Conservation (phyloP, 2,797 vertebrate genomes). For the Pipistrellus pygmaeus region DNA sequence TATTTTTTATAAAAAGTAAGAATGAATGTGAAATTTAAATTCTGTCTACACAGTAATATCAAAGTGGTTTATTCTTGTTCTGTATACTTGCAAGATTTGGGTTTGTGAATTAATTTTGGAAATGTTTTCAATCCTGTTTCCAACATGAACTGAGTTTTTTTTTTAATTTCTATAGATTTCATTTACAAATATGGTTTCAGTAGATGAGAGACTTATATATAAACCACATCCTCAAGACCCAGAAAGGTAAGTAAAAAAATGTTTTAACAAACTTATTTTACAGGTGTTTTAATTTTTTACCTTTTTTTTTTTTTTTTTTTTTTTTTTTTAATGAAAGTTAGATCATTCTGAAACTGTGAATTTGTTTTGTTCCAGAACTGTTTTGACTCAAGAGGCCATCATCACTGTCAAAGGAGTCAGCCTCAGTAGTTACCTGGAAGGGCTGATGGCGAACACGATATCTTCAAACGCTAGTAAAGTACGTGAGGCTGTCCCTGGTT, state of each 20-base stretch:
- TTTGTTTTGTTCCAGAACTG: slow-evolving; percentile 89
- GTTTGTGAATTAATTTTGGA: slow-evolving; percentile 48
- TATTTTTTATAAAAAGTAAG: slow-evolving; percentile 5
- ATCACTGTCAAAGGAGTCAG: slow-evolving; percentile 98
- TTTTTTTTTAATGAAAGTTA: neutral
- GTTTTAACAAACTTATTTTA: neutral
- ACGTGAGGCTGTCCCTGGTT: slow-evolving; percentile 60
- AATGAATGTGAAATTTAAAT: neutral
- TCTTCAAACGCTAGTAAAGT: slow-evolving; percentile 98
- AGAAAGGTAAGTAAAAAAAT: slow-evolving; percentile 91
- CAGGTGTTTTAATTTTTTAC: neutral
- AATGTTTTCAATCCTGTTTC: slow-evolving; percentile 53
- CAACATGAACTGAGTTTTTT: neutral
- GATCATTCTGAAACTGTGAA: neutral
- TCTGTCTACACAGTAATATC: neutral
- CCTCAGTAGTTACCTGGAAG: slow-evolving; percentile 97
- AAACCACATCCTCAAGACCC: slow-evolving; percentile 96
- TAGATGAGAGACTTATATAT: slow-evolving; percentile 96
- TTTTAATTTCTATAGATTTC: slow-evolving; percentile 91
- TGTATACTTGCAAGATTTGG: slow-evolving; percentile 30
- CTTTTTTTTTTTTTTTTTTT: neutral
- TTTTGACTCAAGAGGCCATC: slow-evolving; percentile 98
- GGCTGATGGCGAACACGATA: slow-evolving; percentile 96
- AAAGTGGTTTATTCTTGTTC: neutral
- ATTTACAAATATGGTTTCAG: slow-evolving; percentile 97